Conservation (phyloP, 2,113 vertebrate species). For the Bettongia penicillata region DNA sequence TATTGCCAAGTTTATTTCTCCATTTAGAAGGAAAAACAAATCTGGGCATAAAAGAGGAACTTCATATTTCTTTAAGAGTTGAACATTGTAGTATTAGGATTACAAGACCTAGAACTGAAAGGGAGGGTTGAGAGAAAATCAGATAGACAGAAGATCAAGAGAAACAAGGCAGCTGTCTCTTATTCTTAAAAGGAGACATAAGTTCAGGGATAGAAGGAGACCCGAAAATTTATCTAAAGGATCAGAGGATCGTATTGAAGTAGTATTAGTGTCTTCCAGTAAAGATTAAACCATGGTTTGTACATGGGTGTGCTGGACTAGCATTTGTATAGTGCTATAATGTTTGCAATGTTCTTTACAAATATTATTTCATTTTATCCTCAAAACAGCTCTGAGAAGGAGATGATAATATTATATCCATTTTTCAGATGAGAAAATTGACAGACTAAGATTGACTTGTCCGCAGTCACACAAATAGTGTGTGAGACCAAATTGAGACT, state of each 20-base stretch:
- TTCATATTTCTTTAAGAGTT: background rate
- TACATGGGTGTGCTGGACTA: background rate
- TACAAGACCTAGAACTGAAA: background rate
- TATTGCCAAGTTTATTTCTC: background rate
- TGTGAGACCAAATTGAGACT: background rate
- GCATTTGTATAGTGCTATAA: background rate
- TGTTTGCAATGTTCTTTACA: background rate
- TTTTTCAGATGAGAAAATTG: background rate
- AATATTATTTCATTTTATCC: background rate
- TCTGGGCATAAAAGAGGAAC: background rate
- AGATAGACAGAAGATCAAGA: background rate
- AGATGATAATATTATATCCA: background rate
- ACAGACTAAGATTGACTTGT: background rate
- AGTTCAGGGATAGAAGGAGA: background rate
- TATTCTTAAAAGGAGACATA: background rate
- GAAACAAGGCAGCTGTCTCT: background rate
- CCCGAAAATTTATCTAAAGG: background rate
- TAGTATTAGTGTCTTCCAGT: background rate
- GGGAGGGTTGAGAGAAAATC: background rate
- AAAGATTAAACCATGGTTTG: background rate
- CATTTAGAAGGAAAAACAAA: background rate
- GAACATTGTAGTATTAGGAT: background rate
- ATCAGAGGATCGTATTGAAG: background rate
- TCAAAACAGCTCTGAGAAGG: background rate
- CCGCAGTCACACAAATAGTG: background rate